Conservation (phyloP, 2,113 vertebrate species). For the Myrmecophaga tridactyla region DNA sequence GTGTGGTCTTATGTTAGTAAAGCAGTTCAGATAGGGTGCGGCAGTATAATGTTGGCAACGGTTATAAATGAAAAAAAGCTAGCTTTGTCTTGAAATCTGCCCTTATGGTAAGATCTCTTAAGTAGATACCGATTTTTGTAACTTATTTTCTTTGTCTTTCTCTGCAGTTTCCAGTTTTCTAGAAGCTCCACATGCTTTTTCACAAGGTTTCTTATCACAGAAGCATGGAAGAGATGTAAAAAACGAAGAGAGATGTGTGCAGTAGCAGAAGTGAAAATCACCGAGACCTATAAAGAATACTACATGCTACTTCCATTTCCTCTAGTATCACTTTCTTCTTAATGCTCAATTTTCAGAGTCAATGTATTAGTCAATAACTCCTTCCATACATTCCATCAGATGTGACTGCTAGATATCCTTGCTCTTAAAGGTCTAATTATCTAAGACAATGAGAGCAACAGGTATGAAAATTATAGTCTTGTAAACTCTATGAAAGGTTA, state of each 20-base stretch:
- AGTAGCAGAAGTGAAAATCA: neutral
- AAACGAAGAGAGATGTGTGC: neutral
- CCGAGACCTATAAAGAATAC: neutral
- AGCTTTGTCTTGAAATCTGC: neutral
- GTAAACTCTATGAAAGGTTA: neutral
- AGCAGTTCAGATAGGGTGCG: neutral
- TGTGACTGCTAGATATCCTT: neutral
- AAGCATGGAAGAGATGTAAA: neutral
- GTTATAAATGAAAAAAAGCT: neutral
- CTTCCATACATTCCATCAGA: neutral
- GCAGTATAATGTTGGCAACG: neutral
- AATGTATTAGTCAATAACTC: neutral
- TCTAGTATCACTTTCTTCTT: neutral
- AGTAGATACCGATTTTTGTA: neutral
- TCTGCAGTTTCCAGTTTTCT: neutral
- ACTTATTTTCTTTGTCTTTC: neutral
- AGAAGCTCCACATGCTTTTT: neutral
- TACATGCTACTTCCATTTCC: neutral
- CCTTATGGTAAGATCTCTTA: neutral
- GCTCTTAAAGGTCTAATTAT: neutral
- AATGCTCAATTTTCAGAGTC: neutral
- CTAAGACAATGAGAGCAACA: neutral
- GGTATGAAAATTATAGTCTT: neutral
- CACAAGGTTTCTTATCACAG: fast-evolving
- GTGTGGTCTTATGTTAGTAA: neutral